Evolutionary conservation across 2,888 invertebrate species (phyloP).

Genomic region (Gnatocerus cornutus): DNA sequence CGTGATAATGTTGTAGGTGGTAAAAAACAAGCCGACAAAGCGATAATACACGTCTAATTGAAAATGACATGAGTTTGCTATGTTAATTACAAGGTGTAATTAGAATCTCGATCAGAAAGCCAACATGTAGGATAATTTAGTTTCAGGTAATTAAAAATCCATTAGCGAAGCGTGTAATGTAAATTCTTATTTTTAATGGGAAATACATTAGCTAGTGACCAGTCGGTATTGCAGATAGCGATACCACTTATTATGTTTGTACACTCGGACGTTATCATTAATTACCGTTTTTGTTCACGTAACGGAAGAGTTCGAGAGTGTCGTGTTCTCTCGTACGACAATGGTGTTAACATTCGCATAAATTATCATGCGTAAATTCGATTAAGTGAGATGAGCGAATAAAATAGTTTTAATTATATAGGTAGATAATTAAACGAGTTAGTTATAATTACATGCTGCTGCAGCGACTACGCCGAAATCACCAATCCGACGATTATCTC

Average conservation of each 20-base stretch:
- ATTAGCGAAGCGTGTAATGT: constrained; percentile 69
- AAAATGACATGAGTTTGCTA: constrained; percentile 68
- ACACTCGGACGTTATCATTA: constrained; percentile 56
- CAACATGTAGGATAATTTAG: constrained; percentile 68
- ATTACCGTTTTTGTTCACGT: constrained; percentile 52
- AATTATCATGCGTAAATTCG: constrained; percentile 49
- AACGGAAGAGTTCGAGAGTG: not conserved
- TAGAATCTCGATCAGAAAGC: constrained; percentile 68
- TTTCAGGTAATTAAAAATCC: constrained; percentile 70
- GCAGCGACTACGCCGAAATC: constrained; percentile 53
- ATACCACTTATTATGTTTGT: constrained; percentile 58
- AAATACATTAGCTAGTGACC: constrained; percentile 63
- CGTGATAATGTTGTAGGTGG: constrained; percentile 33
- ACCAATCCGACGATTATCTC: constrained; percentile 52
- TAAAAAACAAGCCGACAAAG: constrained; percentile 58
- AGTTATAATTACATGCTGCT: constrained; percentile 53
- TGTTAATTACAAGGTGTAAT: constrained; percentile 68
- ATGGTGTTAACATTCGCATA: constrained; percentile 21
- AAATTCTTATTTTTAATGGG: constrained; percentile 68
- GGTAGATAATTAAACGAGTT: constrained; percentile 55
- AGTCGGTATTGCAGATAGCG: constrained; percentile 57
- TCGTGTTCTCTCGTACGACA: constrained; percentile 11
- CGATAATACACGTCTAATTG: constrained; percentile 67
- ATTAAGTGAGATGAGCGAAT: constrained; percentile 52
- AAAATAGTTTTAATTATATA: constrained; percentile 56